Percentiles rank a stretch among this genome's conserved stretches.
Evolutionary conservation across 2,888 invertebrate species (phyloP).

Genomic region (Hoplodrina ambigua): DNA sequence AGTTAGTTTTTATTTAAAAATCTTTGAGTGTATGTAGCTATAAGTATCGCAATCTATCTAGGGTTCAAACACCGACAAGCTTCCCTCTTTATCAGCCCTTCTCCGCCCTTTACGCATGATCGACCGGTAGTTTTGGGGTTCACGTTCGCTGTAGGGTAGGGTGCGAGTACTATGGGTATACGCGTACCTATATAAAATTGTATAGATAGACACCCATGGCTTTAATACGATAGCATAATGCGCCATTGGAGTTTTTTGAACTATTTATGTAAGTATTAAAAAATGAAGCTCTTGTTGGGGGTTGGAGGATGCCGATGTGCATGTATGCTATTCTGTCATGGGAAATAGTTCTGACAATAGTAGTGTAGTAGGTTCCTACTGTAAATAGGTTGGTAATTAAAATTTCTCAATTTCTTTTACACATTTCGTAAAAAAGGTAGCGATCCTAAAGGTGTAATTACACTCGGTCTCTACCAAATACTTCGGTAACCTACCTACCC

Average conservation of each 20-base stretch:
- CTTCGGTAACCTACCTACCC: too few species aligned
- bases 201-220: slow-evolving; percentile 49
- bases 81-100: slow-evolving; percentile 89
- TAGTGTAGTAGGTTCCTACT: not conserved
- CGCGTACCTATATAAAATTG: slow-evolving; percentile 47
- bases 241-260: slow-evolving; percentile 27
- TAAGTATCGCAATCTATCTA: slow-evolving; percentile 72
- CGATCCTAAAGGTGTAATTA: too few species aligned
- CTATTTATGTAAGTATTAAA: slow-evolving; percentile 12
- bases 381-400: not conserved
- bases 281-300: slow-evolving; percentile 5
- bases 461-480: too few species aligned
- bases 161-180: slow-evolving; percentile 77
- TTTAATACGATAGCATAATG: slow-evolving; percentile 53
- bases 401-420: too few species aligned
- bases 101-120: slow-evolving; percentile 90
- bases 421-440: too few species aligned
- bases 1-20: slow-evolving; percentile 48
- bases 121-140: slow-evolving; percentile 90
- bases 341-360: not conserved
- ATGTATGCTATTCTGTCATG: not conserved
- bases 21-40: slow-evolving; percentile 64
- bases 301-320: slow-evolving; percentile 1
- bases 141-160: slow-evolving; percentile 80
- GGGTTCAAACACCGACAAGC: slow-evolving; percentile 87